Percentiles rank a stretch among this genome's conserved stretches.
These are phyloP conservation scores for Galbula dea DNA, from an alignment of 2,113 vertebrate genomes.

Conservation along the genomic window DNA sequence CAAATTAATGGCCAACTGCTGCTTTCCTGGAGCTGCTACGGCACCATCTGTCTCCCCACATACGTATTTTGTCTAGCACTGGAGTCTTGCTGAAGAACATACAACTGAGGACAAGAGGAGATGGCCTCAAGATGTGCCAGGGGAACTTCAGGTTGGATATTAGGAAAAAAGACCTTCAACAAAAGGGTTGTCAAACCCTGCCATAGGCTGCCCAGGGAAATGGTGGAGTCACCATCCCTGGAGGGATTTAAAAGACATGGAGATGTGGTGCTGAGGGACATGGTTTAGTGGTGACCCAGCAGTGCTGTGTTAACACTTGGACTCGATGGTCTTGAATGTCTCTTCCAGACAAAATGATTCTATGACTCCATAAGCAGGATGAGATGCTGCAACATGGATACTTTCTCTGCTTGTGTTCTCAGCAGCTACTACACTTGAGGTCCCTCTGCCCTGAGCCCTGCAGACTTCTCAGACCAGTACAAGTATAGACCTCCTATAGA, in stretches of 20 bases:
- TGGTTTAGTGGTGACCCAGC: too few relatives aligned
- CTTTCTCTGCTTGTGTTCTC: neutral
- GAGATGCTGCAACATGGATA: neutral
- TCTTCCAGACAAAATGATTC: too few relatives aligned
- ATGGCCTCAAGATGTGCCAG: too few relatives aligned
- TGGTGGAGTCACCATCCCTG: too few relatives aligned
- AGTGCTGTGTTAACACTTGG: too few relatives aligned
- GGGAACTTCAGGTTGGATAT: too few relatives aligned
- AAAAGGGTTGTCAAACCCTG: too few relatives aligned
- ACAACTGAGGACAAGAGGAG: neutral
- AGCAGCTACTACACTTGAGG: neutral
- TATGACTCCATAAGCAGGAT: neutral
- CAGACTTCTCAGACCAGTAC: neutral
- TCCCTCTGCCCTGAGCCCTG: accelerated
- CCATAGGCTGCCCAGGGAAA: too few relatives aligned
- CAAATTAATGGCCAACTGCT: neutral
- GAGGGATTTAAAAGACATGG: too few relatives aligned
- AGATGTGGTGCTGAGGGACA: too few relatives aligned
- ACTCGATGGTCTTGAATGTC: too few relatives aligned
- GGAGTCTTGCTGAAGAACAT: neutral
- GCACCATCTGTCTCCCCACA: neutral
- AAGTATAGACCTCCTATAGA: accelerated
- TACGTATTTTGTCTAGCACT: neutral
- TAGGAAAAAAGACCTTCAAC: too few relatives aligned
- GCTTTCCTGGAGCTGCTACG: neutral